phyloP scores from a whole-genome alignment of 2,888 invertebrate genomes.

The Caenorhabditis virilis region DNA sequence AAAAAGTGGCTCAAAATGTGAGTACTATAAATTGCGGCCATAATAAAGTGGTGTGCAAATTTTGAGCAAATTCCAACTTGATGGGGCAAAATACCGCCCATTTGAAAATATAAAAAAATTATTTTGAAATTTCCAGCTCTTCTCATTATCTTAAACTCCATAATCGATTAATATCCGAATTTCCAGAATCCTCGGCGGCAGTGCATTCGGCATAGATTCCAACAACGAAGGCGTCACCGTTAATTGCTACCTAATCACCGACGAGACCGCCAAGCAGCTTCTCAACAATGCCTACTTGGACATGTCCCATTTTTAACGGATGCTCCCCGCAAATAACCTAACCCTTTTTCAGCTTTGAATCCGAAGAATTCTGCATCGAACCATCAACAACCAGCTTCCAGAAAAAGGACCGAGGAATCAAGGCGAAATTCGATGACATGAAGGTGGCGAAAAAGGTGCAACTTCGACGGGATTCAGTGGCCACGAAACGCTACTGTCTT shows the following conservation, averaged over 20 bases:
- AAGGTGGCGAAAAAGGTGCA: constrained; percentile 67
- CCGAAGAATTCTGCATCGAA: constrained; percentile 66
- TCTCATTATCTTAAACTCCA: neutral
- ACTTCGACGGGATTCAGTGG: constrained; percentile 65
- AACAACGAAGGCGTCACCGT: constrained; percentile 55
- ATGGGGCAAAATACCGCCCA: no score
- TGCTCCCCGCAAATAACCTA: neutral
- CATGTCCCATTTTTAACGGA: constrained; percentile 43
- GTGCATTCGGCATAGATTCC: constrained; percentile 63
- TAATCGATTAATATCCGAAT: neutral
- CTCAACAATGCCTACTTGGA: constrained; percentile 66
- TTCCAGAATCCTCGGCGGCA: constrained; percentile 62
- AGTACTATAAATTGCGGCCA: no score
- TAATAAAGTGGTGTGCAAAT: no score
- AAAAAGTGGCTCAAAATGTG: no score
- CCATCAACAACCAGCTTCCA: constrained; percentile 52
- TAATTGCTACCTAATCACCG: constrained; percentile 66
- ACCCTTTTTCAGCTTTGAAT: constrained; percentile 51
- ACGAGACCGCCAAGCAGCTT: constrained; percentile 65
- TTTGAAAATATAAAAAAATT: neutral
- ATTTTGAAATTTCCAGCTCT: neutral
- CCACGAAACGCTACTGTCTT: constrained; percentile 64
- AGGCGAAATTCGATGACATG: constrained; percentile 68
- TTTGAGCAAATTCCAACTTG: no score
- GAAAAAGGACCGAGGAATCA: constrained; percentile 54